These are phyloP conservation scores for Deilephila porcellus DNA, from an alignment of 2,888 invertebrate species.

Conservation along the genomic window DNA sequence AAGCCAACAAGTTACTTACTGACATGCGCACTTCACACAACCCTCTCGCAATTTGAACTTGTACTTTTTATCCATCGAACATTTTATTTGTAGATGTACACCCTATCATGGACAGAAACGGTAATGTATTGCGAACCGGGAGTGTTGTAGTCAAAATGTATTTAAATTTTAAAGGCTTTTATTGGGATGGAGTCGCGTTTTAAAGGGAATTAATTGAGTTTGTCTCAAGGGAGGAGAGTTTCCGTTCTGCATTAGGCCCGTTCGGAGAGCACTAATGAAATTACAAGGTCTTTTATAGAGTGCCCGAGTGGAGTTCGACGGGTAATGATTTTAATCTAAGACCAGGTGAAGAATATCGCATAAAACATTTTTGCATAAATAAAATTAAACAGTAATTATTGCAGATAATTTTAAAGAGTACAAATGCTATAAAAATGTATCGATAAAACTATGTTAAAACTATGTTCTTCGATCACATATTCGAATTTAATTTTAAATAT, in stretches of 20 bases:
- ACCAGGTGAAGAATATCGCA: background rate
- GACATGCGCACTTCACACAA: slow-evolving; percentile 76
- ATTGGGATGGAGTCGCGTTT: slow-evolving; percentile 70
- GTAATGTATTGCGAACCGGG: slow-evolving; percentile 41
- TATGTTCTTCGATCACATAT: no score
- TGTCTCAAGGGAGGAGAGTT: slow-evolving; percentile 77
- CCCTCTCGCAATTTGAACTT: slow-evolving; percentile 52
- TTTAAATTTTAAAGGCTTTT: slow-evolving; percentile 80
- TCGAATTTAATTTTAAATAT: no score
- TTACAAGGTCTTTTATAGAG: slow-evolving; percentile 71
- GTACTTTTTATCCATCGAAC: slow-evolving; percentile 47
- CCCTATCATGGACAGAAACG: slow-evolving; percentile 30
- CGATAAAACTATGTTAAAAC: no score
- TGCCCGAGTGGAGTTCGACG: slow-evolving; percentile 44
- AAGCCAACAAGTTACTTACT: slow-evolving; percentile 80
- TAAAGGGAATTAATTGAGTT: slow-evolving; percentile 81
- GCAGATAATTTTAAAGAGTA: no score
- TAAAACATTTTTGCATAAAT: background rate
- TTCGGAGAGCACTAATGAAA: slow-evolving; percentile 73
- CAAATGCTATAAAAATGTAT: no score
- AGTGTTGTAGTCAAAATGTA: slow-evolving; percentile 55
- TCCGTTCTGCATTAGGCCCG: slow-evolving; percentile 78
- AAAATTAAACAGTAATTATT: background rate
- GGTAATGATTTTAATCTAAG: slow-evolving; percentile 30
- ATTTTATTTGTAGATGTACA: slow-evolving; percentile 39